Conservation (phyloP, 2,888 invertebrate species). For the Oegoconia quadripuncta region DNA sequence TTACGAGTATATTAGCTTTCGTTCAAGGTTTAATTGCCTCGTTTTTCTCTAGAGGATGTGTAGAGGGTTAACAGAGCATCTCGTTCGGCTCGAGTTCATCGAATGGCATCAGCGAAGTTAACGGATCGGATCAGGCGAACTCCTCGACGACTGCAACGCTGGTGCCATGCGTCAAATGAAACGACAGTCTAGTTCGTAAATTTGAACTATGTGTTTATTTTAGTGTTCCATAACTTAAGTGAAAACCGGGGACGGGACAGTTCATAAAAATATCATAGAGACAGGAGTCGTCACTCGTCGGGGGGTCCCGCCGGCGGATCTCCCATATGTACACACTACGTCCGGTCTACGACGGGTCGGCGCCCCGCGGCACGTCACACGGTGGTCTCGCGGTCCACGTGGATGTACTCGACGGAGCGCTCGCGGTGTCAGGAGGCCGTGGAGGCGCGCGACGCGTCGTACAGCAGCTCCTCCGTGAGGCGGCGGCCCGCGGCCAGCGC, state of each 20-base stretch:
- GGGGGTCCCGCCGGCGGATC: slow-evolving; percentile 8
- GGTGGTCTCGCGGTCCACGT: slow-evolving; percentile 95
- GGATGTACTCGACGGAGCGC: slow-evolving; percentile 94
- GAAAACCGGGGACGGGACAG: slow-evolving; percentile 73
- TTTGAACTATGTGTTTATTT: slow-evolving; percentile 54
- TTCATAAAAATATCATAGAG: slow-evolving; percentile 43
- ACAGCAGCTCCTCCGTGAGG: slow-evolving; percentile 84
- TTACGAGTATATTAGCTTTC: too few species aligned
- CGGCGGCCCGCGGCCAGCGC: slow-evolving; percentile 80
- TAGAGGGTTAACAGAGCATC: too few species aligned
- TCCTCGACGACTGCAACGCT: too few species aligned
- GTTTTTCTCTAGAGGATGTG: too few species aligned
- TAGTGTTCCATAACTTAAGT: slow-evolving; percentile 56
- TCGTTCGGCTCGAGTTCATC: too few species aligned
- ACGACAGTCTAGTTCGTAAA: slow-evolving; percentile 25
- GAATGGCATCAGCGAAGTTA: too few species aligned
- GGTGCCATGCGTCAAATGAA: slow-evolving; percentile 21
- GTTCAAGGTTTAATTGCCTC: too few species aligned
- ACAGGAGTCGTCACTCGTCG: background rate
- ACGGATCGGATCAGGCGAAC: too few species aligned
- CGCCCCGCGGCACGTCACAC: slow-evolving; percentile 83
- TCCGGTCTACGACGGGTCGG: too few species aligned
- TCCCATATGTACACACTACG: background rate
- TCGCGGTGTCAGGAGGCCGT: slow-evolving; percentile 92
- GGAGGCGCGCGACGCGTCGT: slow-evolving; percentile 79